Evolutionary conservation across 2,113 vertebrate genomes (phyloP).

Genomic region (Erythrocercus mccallii): DNA sequence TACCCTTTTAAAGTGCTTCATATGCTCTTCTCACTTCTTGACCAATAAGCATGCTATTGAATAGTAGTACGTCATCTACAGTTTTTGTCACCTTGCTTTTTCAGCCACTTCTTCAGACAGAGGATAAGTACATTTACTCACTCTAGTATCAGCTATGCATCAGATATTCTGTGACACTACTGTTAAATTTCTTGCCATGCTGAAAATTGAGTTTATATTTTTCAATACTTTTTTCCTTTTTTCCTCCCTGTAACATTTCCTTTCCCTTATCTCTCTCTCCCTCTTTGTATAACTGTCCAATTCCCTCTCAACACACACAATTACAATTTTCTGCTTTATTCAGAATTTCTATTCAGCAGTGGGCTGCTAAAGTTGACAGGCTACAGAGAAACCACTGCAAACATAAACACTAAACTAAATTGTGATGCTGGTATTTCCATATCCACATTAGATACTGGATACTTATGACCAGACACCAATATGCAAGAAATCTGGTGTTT

Average conservation of each 20-base stretch:
- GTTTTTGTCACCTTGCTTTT: constrained; percentile 19
- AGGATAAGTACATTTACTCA: not conserved
- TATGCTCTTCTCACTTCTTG: not conserved
- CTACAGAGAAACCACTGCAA: not conserved
- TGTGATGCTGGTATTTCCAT: not conserved
- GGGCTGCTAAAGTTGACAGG: not conserved
- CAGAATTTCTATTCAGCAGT: not conserved
- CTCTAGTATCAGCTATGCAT: not conserved
- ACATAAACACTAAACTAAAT: not conserved
- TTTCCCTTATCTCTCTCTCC: not conserved
- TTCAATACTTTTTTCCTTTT: not conserved
- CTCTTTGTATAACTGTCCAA: not conserved
- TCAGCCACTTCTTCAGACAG: constrained; percentile 4
- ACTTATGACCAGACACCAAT: not conserved
- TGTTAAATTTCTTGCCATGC: not conserved
- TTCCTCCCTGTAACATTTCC: not conserved
- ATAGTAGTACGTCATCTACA: not conserved
- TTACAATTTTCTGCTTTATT: not conserved
- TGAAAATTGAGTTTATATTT: not conserved
- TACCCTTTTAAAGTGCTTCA: not conserved
- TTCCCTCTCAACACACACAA: not conserved
- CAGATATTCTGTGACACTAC: not conserved
- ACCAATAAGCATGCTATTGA: not conserved
- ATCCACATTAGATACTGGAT: not conserved
- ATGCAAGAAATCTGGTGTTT: not conserved